These are phyloP conservation scores for pig (Sus scrofa) DNA, from an alignment of 2,113 vertebrate species.

Conservation along the genomic window T2T-Sscrofa CM000816.6:94119001-94119500, in stretches of 20 bases:
- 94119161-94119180: neutral
- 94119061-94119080: neutral
- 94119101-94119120: slow-evolving; percentile 2
- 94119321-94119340: neutral
- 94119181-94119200: neutral
- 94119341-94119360: neutral
- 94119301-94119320: neutral
- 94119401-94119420: neutral
- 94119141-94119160: neutral
- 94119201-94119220: neutral
- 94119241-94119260: neutral
- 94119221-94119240: neutral
- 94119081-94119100: neutral
- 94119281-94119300: slow-evolving; percentile 6
- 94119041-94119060: neutral
- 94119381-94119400: neutral
- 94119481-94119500: neutral
- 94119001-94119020: neutral
- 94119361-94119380: neutral
- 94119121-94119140: neutral
- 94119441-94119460: neutral
- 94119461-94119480: neutral
- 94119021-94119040: neutral
- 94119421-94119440: neutral
- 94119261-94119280: neutral